phyloP scores from a whole-genome alignment of 2,113 vertebrate species.

The Hippolais icterina region DNA sequence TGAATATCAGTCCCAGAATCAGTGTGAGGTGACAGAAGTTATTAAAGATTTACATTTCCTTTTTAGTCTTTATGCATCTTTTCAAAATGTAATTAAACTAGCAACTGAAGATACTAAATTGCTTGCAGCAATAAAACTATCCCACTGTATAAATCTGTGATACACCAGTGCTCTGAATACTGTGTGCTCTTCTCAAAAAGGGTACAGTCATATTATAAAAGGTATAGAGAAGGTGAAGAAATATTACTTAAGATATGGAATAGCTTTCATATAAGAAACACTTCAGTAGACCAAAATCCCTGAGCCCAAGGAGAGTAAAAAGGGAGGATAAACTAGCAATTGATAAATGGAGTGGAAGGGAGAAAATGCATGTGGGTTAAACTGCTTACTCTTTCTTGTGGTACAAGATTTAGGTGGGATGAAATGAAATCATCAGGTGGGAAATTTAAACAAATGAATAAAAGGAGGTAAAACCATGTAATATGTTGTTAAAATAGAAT shows the following conservation, averaged over 20 bases:
- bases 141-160: background rate
- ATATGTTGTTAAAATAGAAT: background rate
- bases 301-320: background rate
- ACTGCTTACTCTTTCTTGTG: background rate
- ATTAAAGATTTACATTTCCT: background rate
- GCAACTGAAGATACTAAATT: background rate
- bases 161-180: background rate
- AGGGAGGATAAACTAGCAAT: background rate
- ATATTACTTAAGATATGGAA: background rate
- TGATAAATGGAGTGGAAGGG: accelerated
- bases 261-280: background rate
- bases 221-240: background rate
- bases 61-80: background rate
- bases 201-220: background rate
- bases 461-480: background rate
- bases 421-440: background rate
- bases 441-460: background rate
- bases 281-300: background rate
- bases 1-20: background rate
- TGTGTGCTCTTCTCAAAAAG: background rate
- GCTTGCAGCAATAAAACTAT: background rate
- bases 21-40: background rate
- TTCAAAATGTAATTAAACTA: background rate
- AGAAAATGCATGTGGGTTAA: background rate
- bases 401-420: background rate